Conservation (phyloP, 2,888 invertebrate species). For the Malthinus flaveolus region DNA sequence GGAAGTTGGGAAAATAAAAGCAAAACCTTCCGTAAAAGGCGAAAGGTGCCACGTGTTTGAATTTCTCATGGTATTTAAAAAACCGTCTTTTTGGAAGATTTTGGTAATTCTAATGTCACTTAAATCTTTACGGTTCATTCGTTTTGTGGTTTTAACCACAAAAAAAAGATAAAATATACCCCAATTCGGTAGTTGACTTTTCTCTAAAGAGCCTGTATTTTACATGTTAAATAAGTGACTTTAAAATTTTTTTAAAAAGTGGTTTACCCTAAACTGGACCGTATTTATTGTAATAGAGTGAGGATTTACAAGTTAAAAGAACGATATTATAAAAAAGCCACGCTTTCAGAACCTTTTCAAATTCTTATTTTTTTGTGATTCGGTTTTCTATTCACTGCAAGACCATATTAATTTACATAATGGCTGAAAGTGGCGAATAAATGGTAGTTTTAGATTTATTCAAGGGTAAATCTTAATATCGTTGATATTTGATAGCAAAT, state of each 20-base stretch:
- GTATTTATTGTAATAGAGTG: conserved; percentile 19
- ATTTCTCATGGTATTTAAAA: conserved; percentile 26
- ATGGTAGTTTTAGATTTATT: conserved; percentile 25
- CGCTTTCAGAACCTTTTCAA: conserved; percentile 20
- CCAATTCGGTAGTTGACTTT: conserved; percentile 23
- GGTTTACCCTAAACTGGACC: conserved; percentile 10
- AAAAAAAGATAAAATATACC: conserved; percentile 16
- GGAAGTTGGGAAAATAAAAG: no score
- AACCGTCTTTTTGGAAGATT: conserved; percentile 15
- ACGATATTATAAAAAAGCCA: conserved; percentile 22
- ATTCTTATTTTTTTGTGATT: conserved; percentile 33
- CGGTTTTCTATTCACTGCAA: conserved; percentile 38
- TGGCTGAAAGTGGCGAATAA: conserved; percentile 37
- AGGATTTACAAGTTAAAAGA: conserved; percentile 25
- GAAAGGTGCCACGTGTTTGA: conserved; percentile 23
- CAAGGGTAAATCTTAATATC: conserved; percentile 26
- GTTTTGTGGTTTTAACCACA: conserved; percentile 19
- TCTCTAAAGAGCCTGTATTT: conserved; percentile 9
- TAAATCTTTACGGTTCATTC: conserved; percentile 23
- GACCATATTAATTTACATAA: conserved; percentile 44
- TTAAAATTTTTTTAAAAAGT: conserved; percentile 5
- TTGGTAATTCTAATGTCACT: conserved; percentile 14
- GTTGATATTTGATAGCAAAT: conserved; percentile 23
- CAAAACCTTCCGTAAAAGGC: no score
- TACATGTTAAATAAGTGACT: conserved; percentile 17